Percentiles rank a stretch among this genome's conserved stretches.
These are phyloP conservation scores for Pedionomus torquatus DNA, from an alignment of 2,113 vertebrate species.

Conservation along the genomic window DNA sequence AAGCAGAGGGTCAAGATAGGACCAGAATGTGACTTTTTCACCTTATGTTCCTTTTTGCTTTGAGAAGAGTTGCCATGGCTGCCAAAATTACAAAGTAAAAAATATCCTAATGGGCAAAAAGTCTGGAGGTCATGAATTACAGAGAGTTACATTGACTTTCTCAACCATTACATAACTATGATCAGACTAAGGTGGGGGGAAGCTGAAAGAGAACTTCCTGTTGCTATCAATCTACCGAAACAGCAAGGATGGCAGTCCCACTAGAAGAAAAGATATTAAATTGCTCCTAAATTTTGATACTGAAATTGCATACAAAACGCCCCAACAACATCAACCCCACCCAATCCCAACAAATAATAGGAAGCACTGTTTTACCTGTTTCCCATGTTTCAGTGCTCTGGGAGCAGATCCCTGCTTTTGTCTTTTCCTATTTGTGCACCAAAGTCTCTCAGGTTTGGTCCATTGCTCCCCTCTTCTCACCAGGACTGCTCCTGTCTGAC, in stretches of 20 bases:
- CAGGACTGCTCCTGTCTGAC: not conserved
- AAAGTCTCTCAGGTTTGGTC: not conserved
- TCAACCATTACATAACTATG: not conserved
- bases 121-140: not conserved
- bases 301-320: not conserved
- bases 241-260: not conserved
- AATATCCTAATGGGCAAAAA: not conserved
- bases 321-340: too few species aligned
- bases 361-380: not conserved
- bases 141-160: not conserved
- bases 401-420: not conserved
- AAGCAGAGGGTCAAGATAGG: not conserved
- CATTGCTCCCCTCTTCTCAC: not conserved
- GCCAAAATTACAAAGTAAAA: not conserved
- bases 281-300: not conserved
- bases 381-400: not conserved
- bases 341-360: not conserved
- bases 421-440: not conserved
- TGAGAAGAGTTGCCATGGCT: not conserved
- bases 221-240: not conserved
- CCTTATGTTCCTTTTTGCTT: not conserved
- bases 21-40: not conserved
- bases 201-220: not conserved
- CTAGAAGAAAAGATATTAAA: not conserved
- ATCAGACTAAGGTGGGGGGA: not conserved